A percentile compares a stretch with the other conserved stretches of the same genome.
These are phyloP conservation scores for Hesperophylax magnus DNA, from an alignment of 1,140 invertebrate species.

Conservation along the genomic window DNA sequence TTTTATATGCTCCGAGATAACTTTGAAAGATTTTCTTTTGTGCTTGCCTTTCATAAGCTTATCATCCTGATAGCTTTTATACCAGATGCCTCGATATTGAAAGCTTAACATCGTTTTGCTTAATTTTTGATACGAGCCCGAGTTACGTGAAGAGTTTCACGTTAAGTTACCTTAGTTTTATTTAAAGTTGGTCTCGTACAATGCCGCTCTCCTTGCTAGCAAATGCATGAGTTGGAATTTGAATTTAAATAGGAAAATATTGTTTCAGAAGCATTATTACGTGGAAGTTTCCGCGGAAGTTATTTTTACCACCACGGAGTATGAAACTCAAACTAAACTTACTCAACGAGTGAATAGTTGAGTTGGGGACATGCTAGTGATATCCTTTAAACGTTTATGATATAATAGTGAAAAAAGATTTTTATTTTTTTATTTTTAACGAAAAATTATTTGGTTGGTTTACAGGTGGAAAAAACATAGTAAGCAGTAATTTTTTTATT, in stretches of 20 bases:
- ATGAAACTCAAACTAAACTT: conserved; percentile 25
- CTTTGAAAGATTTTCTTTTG: conserved; percentile 42
- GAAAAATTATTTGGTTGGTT: no score
- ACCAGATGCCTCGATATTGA: conserved; percentile 33
- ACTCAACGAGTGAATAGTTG: no score
- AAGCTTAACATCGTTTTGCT: conserved; percentile 39
- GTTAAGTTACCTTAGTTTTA: conserved; percentile 23
- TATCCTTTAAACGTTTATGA: neutral
- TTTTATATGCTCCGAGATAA: conserved; percentile 37
- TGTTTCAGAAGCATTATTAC: conserved; percentile 56
- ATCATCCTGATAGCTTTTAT: conserved; percentile 41
- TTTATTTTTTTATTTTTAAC: no score
- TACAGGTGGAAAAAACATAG: no score
- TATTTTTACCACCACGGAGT: conserved; percentile 13
- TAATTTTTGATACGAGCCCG: conserved; percentile 38
- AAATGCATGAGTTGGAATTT: conserved; percentile 48
- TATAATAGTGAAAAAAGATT: neutral
- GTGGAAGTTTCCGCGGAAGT: conserved; percentile 13
- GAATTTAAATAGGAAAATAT: conserved; percentile 58
- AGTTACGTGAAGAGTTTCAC: conserved; percentile 22
- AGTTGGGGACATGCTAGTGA: no score
- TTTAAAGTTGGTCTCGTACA: conserved; percentile 26
- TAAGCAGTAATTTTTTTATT: no score
- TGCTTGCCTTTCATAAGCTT: conserved; percentile 30
- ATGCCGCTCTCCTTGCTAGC: neutral